Evolutionary conservation across 1,140 invertebrate species (phyloP).

Genomic region (Diuraphis noxia): DNA sequence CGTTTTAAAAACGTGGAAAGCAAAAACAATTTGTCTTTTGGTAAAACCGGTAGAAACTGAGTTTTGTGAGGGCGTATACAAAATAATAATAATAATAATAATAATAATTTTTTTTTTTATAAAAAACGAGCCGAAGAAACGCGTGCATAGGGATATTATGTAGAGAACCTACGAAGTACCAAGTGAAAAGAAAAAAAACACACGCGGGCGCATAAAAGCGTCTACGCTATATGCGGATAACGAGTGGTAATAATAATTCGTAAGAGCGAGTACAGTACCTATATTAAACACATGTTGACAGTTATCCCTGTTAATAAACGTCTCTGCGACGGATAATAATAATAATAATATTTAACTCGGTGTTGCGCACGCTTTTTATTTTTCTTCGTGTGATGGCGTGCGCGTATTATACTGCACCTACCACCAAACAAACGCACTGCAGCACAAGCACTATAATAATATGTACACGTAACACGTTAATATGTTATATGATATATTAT

Average conservation of each 20-base stretch:
- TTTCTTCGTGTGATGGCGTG: background rate
- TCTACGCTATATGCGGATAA: background rate
- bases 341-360: background rate
- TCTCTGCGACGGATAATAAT: background rate
- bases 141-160: background rate
- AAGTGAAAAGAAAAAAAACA: background rate
- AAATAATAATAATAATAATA: background rate
- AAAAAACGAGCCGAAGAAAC: background rate
- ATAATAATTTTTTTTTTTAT: too few species aligned
- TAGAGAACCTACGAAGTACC: background rate
- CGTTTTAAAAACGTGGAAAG: constrained; percentile 25
- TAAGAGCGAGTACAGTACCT: background rate
- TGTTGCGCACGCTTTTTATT: background rate
- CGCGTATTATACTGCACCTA: too few species aligned
- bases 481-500: background rate
- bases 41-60: background rate
- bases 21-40: constrained; percentile 22
- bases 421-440: background rate
- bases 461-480: background rate
- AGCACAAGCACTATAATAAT: background rate
- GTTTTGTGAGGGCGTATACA: background rate
- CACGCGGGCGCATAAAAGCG: background rate
- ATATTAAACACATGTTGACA: constrained; percentile 33
- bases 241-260: background rate
- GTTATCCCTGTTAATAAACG: constrained; percentile 33